Evolutionary conservation across 53 echinoderm and acorn worm species (phyloP), one percentile per base, ranked within the genome.

Genomic region (Antedon mediterranea): DNA sequence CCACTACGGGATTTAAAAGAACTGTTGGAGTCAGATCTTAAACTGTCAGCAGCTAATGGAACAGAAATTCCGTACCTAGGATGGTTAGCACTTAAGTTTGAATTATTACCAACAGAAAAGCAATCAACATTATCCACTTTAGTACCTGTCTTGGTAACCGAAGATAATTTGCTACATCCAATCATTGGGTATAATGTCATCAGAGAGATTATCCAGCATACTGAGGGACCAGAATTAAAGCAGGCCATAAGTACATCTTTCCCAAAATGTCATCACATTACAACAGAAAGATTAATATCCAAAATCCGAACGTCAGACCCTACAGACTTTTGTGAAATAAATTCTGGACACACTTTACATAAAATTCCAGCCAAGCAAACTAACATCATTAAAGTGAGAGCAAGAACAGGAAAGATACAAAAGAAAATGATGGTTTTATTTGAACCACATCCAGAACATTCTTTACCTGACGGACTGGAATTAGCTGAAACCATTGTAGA

Each of bases 171-270:
- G 1, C 18, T 30, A 0, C 78, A 86, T 32, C 86, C 82, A 29
- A 82, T 82, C 57, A 82, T 82, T 7, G 86, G 82, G 0, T 86
- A 82, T 44, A 86, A 86, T 32, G 86, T 86, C 0, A 73, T 73
- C 11, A 32, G 29, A 73, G 74, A 73, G 23, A 73, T 73, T 57
- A 26, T 57, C 9, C 37, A n/a, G n/a, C 41, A 57, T 18, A 57
- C 23, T 57, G 57, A 57, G 14, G 15, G 29, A 30, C 43, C 43
- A 57, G 30, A 30, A 29, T 29, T 43, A 5, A 13, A 18, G 0
- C 0, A n/a, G 11, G 57, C 43, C 3, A 29, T 30, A 43, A 43
- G 9, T 6, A 33, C 31, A 57, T n/a, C 43, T 0, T 28, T 57
- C 14, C 57, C 29, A 29, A 31, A 28, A 29, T 30, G 28, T 70